phyloP scores from a whole-genome alignment of 2,113 vertebrate species.

The Seriola quinqueradiata region DNA sequence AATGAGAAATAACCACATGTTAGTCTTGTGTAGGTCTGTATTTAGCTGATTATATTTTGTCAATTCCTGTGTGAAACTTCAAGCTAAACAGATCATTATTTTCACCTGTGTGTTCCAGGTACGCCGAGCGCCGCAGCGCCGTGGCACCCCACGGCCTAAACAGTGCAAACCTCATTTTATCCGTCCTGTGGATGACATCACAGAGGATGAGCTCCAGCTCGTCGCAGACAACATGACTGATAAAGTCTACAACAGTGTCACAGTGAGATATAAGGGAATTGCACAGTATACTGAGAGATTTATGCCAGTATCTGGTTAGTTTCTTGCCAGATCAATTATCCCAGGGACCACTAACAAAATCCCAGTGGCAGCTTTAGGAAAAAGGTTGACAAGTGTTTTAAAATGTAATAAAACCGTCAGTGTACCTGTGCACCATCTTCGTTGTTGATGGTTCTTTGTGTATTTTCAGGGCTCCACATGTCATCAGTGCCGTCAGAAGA shows the following conservation, averaged over 20 bases:
- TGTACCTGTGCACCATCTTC: not conserved
- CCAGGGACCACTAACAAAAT: not conserved
- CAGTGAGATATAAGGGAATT: conserved; percentile 21
- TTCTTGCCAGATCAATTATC: not conserved
- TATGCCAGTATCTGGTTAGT: not conserved
- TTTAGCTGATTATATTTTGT: not conserved
- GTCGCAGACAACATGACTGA: conserved; percentile 80
- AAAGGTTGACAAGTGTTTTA: not conserved
- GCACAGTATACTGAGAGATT: not conserved
- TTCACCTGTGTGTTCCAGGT: conserved; percentile 56
- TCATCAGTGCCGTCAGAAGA: conserved; percentile 88
- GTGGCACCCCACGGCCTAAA: conserved; percentile 41
- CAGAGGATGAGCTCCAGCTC: conserved; percentile 80
- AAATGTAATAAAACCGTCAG: not conserved
- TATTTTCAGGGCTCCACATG: conserved; percentile 83
- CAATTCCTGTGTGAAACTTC: not conserved
- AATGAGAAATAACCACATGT: not conserved
- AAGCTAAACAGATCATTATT: not conserved
- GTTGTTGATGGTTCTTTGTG: not conserved
- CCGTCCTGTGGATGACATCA: conserved; percentile 81
- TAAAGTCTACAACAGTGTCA: conserved; percentile 82
- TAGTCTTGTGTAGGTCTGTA: not conserved
- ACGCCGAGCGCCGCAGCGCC: conserved; percentile 49
- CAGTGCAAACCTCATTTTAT: conserved; percentile 75
- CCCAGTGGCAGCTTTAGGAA: not conserved